These are phyloP conservation scores for Lucifuga dentata DNA, from an alignment of 2,113 vertebrate genomes.

Conservation along the genomic window DNA sequence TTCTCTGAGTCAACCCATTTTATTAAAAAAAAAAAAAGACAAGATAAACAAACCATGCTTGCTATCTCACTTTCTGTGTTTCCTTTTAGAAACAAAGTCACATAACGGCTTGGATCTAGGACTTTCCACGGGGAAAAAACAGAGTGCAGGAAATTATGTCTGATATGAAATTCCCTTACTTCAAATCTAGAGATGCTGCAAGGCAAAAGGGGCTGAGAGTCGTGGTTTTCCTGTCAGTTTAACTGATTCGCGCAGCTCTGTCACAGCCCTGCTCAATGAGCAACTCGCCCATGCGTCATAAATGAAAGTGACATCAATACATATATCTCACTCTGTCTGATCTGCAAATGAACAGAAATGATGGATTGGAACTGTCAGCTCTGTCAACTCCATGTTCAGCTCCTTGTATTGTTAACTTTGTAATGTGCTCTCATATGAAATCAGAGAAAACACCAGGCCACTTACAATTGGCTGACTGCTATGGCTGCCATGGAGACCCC, in stretches of 20 bases:
- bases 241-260: constrained; percentile 33
- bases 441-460: constrained; percentile 11
- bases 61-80: neutral
- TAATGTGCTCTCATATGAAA: constrained; percentile 33
- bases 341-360: too few species aligned
- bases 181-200: constrained; percentile 26
- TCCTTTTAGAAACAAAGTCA: neutral
- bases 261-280: neutral
- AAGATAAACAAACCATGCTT: neutral
- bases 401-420: neutral
- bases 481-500: constrained; percentile 63
- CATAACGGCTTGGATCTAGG: neutral
- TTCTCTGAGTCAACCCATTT: neutral
- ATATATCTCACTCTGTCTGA: too few species aligned
- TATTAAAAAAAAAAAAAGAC: constrained; percentile 19
- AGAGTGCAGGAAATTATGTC: constrained; percentile 28
- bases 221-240: constrained; percentile 76
- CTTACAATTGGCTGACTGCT: constrained; percentile 45
- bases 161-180: constrained; percentile 5
- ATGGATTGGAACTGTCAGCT: too few species aligned
- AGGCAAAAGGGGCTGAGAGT: neutral
- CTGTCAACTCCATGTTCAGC: neutral
- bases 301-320: neutral
- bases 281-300: neutral
- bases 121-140: neutral